phyloP scores from a whole-genome alignment of 2,113 vertebrate species.

The Antennarius striatus region DNA sequence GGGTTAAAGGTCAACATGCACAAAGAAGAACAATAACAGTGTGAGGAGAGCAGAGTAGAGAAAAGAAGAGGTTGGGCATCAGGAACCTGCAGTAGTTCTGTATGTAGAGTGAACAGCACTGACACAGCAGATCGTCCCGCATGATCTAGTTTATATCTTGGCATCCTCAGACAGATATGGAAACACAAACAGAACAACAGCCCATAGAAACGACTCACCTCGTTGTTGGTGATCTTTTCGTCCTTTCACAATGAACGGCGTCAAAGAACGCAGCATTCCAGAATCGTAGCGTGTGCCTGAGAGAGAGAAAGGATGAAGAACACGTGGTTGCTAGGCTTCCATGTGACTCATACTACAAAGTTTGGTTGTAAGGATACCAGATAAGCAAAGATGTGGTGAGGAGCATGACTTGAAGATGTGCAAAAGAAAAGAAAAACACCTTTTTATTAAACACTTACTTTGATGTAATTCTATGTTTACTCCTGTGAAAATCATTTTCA shows the following conservation, averaged over 20 bases:
- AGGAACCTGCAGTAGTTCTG: slow-evolving; percentile 1
- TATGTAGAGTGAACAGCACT: slow-evolving; percentile 2
- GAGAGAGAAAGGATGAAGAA: neutral
- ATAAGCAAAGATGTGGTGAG: too few species aligned
- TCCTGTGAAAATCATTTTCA: too few species aligned
- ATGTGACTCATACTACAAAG: too few species aligned
- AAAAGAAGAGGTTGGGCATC: slow-evolving; percentile 29
- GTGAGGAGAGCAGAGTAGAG: slow-evolving; percentile 40
- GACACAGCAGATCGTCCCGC: neutral
- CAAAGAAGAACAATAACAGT: slow-evolving; percentile 59
- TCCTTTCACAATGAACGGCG: slow-evolving; percentile 95
- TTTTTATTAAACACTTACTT: too few species aligned
- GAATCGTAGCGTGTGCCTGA: slow-evolving; percentile 93
- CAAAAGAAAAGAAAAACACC: too few species aligned
- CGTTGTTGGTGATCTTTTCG: slow-evolving; percentile 94
- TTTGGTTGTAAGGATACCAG: too few species aligned
- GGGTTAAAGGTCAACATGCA: slow-evolving; percentile 84
- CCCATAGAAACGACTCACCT: slow-evolving; percentile 79
- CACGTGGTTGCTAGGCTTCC: too few species aligned
- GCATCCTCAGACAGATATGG: neutral
- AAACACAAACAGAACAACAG: neutral
- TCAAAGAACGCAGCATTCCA: slow-evolving; percentile 99
- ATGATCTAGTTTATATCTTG: too few species aligned
- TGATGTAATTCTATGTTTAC: too few species aligned
- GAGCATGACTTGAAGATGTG: too few species aligned